A percentile compares a stretch with the other conserved stretches of the same genome.
phyloP scores from a whole-genome alignment of 2,113 vertebrate genomes.

The Lepus europaeus region DNA sequence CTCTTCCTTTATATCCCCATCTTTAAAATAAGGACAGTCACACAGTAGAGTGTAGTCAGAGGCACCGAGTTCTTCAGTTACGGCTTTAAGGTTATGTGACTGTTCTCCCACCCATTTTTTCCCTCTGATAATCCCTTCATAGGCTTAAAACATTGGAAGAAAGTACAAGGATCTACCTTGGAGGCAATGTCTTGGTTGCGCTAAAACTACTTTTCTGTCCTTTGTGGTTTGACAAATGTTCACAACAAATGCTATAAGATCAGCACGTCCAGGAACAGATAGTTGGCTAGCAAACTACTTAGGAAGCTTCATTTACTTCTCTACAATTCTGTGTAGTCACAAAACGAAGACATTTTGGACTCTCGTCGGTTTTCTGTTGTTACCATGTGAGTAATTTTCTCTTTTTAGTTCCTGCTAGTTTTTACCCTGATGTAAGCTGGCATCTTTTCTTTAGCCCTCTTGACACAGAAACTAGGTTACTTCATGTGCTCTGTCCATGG shows the following conservation, averaged over 20 bases:
- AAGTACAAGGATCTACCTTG: not conserved
- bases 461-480: not conserved
- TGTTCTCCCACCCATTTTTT: not conserved
- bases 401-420: not conserved
- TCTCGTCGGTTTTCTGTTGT: not conserved
- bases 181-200: not conserved
- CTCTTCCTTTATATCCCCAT: constrained; percentile 11
- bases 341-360: not conserved
- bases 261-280: not conserved
- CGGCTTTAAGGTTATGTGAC: not conserved
- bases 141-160: not conserved
- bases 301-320: not conserved
- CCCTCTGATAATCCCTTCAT: not conserved
- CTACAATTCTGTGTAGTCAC: not conserved
- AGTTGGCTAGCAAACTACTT: not conserved
- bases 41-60: not conserved
- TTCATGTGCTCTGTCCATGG: not conserved
- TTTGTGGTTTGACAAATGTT: not conserved
- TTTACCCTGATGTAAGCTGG: not conserved
- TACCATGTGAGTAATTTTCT: not conserved
- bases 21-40: constrained; percentile 38
- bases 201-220: not conserved
- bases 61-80: not conserved
- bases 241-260: not conserved
- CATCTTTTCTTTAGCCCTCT: not conserved